phyloP scores from a whole-genome alignment of 2,113 vertebrate genomes.

The Peromyscus maniculatus region DNA sequence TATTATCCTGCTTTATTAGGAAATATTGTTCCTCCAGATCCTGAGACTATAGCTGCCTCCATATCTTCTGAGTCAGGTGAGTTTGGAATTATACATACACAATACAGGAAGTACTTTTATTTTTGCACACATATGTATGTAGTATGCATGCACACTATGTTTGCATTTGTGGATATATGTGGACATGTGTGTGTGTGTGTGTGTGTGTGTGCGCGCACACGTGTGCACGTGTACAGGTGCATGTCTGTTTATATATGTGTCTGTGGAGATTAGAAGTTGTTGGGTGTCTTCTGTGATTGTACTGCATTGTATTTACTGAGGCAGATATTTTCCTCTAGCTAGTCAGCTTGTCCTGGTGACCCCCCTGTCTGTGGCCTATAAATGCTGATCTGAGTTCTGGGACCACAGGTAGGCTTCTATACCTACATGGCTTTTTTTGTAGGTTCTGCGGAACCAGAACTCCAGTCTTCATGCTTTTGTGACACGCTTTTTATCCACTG shows the following conservation, averaged over 20 bases:
- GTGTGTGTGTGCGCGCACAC: background rate
- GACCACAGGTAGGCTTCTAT: background rate
- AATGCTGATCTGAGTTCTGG: background rate
- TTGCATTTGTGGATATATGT: background rate
- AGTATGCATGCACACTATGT: background rate
- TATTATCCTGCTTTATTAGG: constrained; percentile 20
- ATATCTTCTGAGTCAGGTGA: background rate
- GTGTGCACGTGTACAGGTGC: background rate
- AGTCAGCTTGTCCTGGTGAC: background rate
- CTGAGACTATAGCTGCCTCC: background rate
- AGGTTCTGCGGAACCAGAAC: background rate
- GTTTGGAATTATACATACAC: constrained; percentile 10
- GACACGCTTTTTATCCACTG: background rate
- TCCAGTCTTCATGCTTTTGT: background rate
- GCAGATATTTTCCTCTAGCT: background rate
- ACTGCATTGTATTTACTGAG: background rate
- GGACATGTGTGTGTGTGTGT: background rate
- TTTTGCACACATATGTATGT: background rate
- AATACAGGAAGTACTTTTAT: background rate
- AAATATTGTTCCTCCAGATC: background rate
- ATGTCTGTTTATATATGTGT: background rate
- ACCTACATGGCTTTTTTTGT: background rate
- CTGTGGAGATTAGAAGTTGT: background rate
- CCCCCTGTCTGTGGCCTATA: too few species aligned
- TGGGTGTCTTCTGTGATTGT: background rate